These are phyloP conservation scores for Hirudo medicinalis DNA, from an alignment of 1,140 invertebrate genomes.

Conservation along the genomic window DNA sequence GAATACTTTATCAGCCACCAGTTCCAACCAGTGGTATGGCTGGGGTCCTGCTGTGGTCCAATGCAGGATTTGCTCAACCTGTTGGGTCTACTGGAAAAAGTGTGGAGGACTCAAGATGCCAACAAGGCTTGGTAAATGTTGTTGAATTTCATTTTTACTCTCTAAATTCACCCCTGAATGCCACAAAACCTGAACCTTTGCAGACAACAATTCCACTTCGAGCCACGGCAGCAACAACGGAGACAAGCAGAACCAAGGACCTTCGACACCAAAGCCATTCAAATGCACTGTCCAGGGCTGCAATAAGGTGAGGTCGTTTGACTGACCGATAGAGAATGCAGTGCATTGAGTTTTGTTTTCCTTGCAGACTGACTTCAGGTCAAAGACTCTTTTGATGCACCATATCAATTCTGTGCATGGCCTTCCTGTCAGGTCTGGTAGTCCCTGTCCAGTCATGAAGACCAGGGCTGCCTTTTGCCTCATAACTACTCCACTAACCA, in stretches of 20 bases:
- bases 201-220: neutral
- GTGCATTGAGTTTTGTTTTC: slow-evolving; percentile 14
- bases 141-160: neutral
- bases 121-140: slow-evolving; percentile 25
- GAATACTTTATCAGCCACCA: slow-evolving; percentile 39
- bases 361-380: slow-evolving; percentile 61
- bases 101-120: slow-evolving; percentile 78
- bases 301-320: neutral
- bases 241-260: neutral
- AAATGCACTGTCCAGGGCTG: slow-evolving; percentile 16
- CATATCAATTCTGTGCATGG: slow-evolving; percentile 85
- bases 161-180: neutral
- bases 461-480: slow-evolving; percentile 88
- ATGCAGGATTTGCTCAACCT: slow-evolving; percentile 75
- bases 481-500: slow-evolving; percentile 68
- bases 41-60: slow-evolving; percentile 71
- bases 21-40: slow-evolving; percentile 80
- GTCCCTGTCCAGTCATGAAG: slow-evolving; percentile 84
- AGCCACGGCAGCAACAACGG: slow-evolving; percentile 13
- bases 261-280: slow-evolving; percentile 5
- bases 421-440: slow-evolving; percentile 51
- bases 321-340: no score
- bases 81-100: slow-evolving; percentile 97
- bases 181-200: neutral
- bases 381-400: slow-evolving; percentile 75